These are phyloP conservation scores for Euura lappo DNA, from an alignment of 1,140 invertebrate genomes.

Conservation along the genomic window DNA sequence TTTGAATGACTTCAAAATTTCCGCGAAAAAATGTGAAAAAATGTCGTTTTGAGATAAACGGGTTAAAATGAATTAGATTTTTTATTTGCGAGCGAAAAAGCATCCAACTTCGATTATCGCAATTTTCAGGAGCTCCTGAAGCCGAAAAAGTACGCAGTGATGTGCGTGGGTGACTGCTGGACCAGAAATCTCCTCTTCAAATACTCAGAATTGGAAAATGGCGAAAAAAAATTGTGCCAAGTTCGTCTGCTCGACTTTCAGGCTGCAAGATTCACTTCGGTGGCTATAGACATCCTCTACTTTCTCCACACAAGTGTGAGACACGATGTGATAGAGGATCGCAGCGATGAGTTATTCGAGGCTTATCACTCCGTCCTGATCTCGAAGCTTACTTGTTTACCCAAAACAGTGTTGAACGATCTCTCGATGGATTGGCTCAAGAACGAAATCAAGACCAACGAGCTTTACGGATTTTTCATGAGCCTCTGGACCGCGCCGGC, in stretches of 20 bases:
- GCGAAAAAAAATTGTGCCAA: neutral
- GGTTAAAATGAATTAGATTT: too few species aligned
- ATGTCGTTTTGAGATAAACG: too few species aligned
- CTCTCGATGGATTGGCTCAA: neutral
- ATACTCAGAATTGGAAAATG: neutral
- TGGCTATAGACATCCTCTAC: slow-evolving; percentile 27
- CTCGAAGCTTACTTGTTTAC: neutral
- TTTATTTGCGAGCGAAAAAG: too few species aligned
- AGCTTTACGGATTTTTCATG: neutral
- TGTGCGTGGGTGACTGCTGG: slow-evolving; percentile 40
- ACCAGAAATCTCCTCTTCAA: slow-evolving; percentile 32
- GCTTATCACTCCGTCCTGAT: slow-evolving; percentile 24
- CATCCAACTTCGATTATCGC: neutral
- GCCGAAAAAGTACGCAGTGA: slow-evolving; percentile 12
- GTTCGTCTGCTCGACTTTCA: slow-evolving; percentile 34
- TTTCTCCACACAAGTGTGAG: slow-evolving; percentile 30
- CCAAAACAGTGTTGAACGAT: neutral
- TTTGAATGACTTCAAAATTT: too few species aligned
- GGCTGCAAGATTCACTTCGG: slow-evolving; percentile 23
- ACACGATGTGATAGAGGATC: slow-evolving; percentile 15
- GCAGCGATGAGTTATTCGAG: slow-evolving; percentile 29
- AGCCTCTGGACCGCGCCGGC: neutral
- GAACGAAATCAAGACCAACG: neutral
- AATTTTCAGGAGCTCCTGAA: neutral
- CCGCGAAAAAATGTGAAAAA: too few species aligned